phyloP scores from a whole-genome alignment of 2,888 invertebrate species.

The Anticlea derivata region DNA sequence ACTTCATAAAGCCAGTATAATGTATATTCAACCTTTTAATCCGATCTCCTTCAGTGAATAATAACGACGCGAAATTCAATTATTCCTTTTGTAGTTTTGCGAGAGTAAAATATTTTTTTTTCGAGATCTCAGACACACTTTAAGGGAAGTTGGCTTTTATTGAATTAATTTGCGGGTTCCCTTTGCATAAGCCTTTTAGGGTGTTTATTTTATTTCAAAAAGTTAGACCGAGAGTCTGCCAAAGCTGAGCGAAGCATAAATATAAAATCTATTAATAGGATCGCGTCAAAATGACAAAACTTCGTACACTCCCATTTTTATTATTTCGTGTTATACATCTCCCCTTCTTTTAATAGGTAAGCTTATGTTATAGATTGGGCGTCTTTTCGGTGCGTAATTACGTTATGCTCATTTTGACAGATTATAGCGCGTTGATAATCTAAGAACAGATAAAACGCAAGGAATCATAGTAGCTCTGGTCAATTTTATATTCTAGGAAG shows the following conservation, averaged over 20 bases:
- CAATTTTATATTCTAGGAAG: too few species aligned
- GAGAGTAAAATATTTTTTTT: slow-evolving; percentile 26
- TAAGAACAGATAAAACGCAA: too few species aligned
- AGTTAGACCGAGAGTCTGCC: background rate
- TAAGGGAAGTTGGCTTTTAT: slow-evolving; percentile 28
- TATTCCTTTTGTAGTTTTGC: slow-evolving; percentile 35
- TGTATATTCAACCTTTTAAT: slow-evolving; percentile 28
- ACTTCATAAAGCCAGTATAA: slow-evolving; percentile 15
- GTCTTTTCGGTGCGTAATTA: too few species aligned
- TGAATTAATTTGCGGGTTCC: slow-evolving; percentile 34
- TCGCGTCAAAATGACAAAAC: too few species aligned
- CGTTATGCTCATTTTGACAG: too few species aligned
- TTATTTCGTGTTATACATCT: too few species aligned
- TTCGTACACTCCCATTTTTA: too few species aligned
- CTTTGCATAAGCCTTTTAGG: slow-evolving; percentile 29
- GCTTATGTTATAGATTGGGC: too few species aligned
- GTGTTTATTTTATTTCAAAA: slow-evolving; percentile 22
- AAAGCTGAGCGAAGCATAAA: background rate
- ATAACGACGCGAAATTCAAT: slow-evolving; percentile 35
- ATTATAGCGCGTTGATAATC: too few species aligned
- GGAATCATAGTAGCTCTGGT: too few species aligned
- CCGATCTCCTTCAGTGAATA: slow-evolving; percentile 34
- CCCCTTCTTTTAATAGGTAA: too few species aligned
- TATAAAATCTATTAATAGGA: too few species aligned
- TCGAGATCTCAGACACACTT: slow-evolving; percentile 23